Base-by-base conservation (phyloP, 2,888 invertebrate species). In the Amiota communis region DNA sequence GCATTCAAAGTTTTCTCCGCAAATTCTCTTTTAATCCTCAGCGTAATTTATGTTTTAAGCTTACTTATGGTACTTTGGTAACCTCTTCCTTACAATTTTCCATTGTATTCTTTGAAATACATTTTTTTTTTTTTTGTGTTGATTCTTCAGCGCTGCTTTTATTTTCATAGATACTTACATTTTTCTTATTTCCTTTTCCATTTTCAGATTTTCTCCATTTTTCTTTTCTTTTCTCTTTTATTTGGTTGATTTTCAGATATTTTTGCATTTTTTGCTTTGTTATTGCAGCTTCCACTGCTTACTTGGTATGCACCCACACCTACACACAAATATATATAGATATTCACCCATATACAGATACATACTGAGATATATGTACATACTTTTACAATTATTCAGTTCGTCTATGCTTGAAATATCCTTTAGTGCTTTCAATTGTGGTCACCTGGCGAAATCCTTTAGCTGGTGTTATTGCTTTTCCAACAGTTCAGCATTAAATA, bases 401-500 rank as follows among this genome's bases (percentile, higher is more conserved):
- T 20, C 17, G 20, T 11, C 11, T 20, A 10, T 20, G 59, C 20
- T 15, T n/a, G 20, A 59, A 59, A 49, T 49, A 67, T 51, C 51
- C 49, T 67, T 67, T 63, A 63, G 51, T 49, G 67, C 51, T 67
- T 67, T 51, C 67, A 67, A 67, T 67, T 67, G 67, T 67, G 67
- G 67, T 67, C 67, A 67, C 20, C 67, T 67, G 51, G 51, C 20
- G 20, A 49, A 49, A 67, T 67, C 49, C 67, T 59, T 59, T 59
- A 11, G 59, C 59, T 17, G 23, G 0, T 63, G 12, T n/a, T n/a
- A 23, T 23, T 61, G 11, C 49, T 67, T 51, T 20, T 15, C 17
- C 48, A 11, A 20, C 63, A 13, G 36, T 63, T 63, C 10, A 12
- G 36, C 13, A n/a, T 46, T 47, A 17, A 48, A 64, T 64, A 23